phyloP scores from a whole-genome alignment of 1,140 invertebrate genomes.

The Eufriesea mexicana region DNA sequence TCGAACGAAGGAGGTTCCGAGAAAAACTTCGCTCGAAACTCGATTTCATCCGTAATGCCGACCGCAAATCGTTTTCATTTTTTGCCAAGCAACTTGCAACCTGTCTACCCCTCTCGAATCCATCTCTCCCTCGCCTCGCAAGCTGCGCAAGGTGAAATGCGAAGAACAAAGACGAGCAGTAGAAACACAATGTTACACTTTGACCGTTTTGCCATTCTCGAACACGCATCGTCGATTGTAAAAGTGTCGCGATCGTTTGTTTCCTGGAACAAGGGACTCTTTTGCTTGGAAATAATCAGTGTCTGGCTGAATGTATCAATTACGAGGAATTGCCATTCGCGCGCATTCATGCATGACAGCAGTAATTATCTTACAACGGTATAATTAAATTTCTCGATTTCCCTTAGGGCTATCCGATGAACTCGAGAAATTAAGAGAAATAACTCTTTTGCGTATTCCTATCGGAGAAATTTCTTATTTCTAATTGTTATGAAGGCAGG shows the following conservation, averaged over 20 bases:
- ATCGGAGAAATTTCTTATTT: too few relatives aligned
- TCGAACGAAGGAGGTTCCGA: slow-evolving; percentile 12
- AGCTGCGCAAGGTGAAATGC: background rate
- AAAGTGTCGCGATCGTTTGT: background rate
- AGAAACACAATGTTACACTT: background rate
- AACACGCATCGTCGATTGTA: background rate
- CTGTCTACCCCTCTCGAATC: background rate
- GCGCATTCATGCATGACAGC: background rate
- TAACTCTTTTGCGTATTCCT: too few relatives aligned
- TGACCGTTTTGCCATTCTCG: background rate
- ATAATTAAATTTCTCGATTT: slow-evolving; percentile 18
- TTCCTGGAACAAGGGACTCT: background rate
- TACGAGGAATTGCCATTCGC: background rate
- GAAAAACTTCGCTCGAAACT: slow-evolving; percentile 34
- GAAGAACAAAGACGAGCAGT: background rate
- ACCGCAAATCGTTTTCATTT: slow-evolving; percentile 48
- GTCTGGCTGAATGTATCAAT: background rate
- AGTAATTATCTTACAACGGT: background rate
- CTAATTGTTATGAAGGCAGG: too few relatives aligned
- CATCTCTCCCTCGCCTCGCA: background rate
- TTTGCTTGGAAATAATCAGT: background rate
- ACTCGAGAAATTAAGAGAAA: too few relatives aligned
- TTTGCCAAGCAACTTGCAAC: background rate
- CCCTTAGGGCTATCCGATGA: too few relatives aligned
- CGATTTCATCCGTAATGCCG: slow-evolving; percentile 33